These are phyloP conservation scores for Forbesichthys papilliferus DNA, from an alignment of 2,113 vertebrate genomes.

Conservation along the genomic window DNA sequence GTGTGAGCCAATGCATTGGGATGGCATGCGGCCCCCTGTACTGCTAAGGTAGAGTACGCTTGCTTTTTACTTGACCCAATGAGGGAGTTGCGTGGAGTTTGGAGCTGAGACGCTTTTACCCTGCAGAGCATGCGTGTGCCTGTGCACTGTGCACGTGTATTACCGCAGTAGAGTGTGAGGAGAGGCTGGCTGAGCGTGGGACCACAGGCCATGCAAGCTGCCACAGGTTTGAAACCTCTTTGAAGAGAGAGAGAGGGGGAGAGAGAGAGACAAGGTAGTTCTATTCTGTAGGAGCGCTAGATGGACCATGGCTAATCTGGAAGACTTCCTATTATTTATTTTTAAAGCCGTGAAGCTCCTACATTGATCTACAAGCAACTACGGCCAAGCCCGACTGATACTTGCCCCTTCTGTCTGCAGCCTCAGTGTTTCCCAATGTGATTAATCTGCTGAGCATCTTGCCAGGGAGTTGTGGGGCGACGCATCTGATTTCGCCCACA, in stretches of 20 bases:
- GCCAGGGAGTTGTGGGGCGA: constrained; percentile 46
- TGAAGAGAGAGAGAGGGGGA: constrained; percentile 4
- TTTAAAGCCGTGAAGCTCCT: constrained; percentile 71
- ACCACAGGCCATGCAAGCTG: not conserved
- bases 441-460: constrained; percentile 67
- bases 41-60: constrained; percentile 57
- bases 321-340: constrained; percentile 80
- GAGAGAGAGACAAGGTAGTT: constrained; percentile 30
- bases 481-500: constrained; percentile 64
- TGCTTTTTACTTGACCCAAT: constrained; percentile 17
- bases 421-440: constrained; percentile 70
- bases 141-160: constrained; percentile 38
- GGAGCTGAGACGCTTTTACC: constrained; percentile 38
- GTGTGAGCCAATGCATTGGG: constrained; percentile 61
- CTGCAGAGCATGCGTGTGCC: constrained; percentile 52
- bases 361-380: constrained; percentile 60
- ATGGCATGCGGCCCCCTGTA: constrained; percentile 48
- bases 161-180: not conserved
- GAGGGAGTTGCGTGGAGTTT: constrained; percentile 4
- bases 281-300: constrained; percentile 62
- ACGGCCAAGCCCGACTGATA: constrained; percentile 47
- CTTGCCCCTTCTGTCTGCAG: constrained; percentile 37
- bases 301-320: constrained; percentile 74
- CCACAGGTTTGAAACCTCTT: constrained; percentile 49
- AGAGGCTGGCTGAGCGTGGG: constrained; percentile 38